Evolutionary conservation across 2,888 invertebrate species (phyloP).

Genomic region (Mythimna albipuncta): DNA sequence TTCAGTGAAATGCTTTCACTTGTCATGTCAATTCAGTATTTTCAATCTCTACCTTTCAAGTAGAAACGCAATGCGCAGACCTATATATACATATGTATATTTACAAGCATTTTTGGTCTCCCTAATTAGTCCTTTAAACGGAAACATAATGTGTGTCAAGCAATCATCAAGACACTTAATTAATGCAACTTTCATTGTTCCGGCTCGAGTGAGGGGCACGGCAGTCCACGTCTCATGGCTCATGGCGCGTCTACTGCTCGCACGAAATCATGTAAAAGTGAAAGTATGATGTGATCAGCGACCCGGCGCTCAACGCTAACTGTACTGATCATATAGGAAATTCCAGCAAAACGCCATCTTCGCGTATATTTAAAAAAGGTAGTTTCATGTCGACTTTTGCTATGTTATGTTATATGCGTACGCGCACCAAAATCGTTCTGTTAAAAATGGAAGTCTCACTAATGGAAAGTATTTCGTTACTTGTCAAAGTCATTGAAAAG

Average conservation of each 20-base stretch:
- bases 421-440: neutral
- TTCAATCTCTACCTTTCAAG: neutral
- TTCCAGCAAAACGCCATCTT: slow-evolving; percentile 30
- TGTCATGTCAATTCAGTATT: slow-evolving; percentile 12
- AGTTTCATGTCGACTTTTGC: neutral
- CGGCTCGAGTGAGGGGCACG: slow-evolving; percentile 77
- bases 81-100: neutral
- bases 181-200: slow-evolving; percentile 86
- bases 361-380: slow-evolving; percentile 7
- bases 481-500: neutral
- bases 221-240: slow-evolving; percentile 68
- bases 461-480: neutral
- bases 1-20: neutral
- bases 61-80: neutral
- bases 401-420: neutral
- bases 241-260: slow-evolving; percentile 73
- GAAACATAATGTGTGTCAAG: slow-evolving; percentile 67
- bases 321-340: slow-evolving; percentile 61
- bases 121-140: slow-evolving; percentile 34
- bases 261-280: slow-evolving; percentile 88
- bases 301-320: slow-evolving; percentile 65
- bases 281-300: slow-evolving; percentile 87
- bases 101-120: slow-evolving; percentile 7
- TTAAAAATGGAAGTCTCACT: no score
- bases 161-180: slow-evolving; percentile 70